A percentile compares a stretch with the other conserved stretches of the same genome.
These are phyloP conservation scores for Crypturellus undulatus DNA, from an alignment of 2,113 vertebrate genomes.

Conservation along the genomic window DNA sequence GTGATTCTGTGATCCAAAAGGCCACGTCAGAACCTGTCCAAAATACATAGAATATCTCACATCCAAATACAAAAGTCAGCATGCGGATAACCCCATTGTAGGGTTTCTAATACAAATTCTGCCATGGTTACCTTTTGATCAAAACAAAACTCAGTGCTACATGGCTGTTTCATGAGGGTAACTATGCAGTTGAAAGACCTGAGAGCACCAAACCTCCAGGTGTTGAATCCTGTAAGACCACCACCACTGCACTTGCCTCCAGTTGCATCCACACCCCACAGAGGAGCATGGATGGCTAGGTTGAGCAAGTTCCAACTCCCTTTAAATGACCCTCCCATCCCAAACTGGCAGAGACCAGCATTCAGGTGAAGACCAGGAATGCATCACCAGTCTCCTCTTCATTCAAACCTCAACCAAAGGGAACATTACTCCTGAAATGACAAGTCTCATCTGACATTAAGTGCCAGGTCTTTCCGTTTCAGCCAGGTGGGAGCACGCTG, in stretches of 20 bases:
- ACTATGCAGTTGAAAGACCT: neutral
- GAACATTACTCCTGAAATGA: neutral
- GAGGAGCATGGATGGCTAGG: neutral
- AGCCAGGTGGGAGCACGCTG: neutral
- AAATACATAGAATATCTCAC: neutral
- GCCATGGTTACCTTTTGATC: constrained; percentile 17
- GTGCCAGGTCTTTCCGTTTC: neutral
- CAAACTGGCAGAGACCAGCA: neutral
- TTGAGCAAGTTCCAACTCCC: neutral
- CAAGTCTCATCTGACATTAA: neutral
- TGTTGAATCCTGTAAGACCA: neutral
- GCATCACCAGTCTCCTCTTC: neutral
- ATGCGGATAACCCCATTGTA: neutral
- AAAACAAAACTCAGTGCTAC: neutral
- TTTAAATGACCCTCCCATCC: neutral
- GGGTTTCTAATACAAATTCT: constrained; percentile 50
- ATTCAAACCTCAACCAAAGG: neutral
- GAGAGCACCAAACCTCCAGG: neutral
- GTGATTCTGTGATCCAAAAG: neutral
- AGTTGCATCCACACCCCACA: neutral
- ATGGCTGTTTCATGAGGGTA: neutral
- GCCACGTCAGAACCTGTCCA: neutral
- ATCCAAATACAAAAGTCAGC: neutral
- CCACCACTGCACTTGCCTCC: neutral
- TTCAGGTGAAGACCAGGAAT: neutral